Conservation (phyloP, 2,797 vertebrate species). For the Leptoclinus maculatus region DNA sequence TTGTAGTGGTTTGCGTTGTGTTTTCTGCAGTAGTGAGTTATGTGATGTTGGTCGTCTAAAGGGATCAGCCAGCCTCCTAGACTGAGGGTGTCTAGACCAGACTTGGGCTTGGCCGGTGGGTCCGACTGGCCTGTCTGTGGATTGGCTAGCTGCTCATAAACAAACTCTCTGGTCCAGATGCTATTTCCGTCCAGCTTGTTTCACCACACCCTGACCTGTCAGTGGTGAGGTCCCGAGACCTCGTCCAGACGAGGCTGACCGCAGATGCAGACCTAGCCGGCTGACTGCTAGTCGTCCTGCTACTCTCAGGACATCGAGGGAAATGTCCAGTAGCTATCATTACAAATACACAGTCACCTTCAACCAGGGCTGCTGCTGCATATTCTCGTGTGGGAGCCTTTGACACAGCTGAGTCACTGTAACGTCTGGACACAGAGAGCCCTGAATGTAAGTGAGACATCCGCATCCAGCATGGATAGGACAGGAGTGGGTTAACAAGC, state of each 20-base stretch:
- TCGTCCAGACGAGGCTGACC: conserved; percentile 59
- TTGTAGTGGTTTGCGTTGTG: conserved; percentile 40
- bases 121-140: conserved; percentile 71
- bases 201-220: conserved; percentile 82
- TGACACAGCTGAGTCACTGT: conserved; percentile 52
- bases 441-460: conserved; percentile 21
- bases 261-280: conserved; percentile 58
- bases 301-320: conserved; percentile 46
- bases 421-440: conserved; percentile 17
- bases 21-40: conserved; percentile 54
- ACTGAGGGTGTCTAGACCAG: conserved; percentile 74
- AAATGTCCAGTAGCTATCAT: conserved; percentile 49
- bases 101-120: conserved; percentile 76
- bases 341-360: conserved; percentile 37
- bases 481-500: conserved; percentile 48
- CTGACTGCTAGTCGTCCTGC: conserved; percentile 52
- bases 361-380: conserved; percentile 19
- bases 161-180: conserved; percentile 73
- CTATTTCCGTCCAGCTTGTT: conserved; percentile 79
- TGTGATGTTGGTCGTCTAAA: conserved; percentile 57
- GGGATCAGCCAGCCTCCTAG: conserved; percentile 56
- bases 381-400: conserved; percentile 21
- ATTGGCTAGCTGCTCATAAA: conserved; percentile 77
- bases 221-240: conserved; percentile 61
- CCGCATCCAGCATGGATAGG: conserved; percentile 3